A percentile compares a stretch with the other conserved stretches of the same genome.
These are phyloP conservation scores for Macaca nemestrina DNA, from an alignment of 2,113 vertebrate genomes.

Conservation along the genomic window DNA sequence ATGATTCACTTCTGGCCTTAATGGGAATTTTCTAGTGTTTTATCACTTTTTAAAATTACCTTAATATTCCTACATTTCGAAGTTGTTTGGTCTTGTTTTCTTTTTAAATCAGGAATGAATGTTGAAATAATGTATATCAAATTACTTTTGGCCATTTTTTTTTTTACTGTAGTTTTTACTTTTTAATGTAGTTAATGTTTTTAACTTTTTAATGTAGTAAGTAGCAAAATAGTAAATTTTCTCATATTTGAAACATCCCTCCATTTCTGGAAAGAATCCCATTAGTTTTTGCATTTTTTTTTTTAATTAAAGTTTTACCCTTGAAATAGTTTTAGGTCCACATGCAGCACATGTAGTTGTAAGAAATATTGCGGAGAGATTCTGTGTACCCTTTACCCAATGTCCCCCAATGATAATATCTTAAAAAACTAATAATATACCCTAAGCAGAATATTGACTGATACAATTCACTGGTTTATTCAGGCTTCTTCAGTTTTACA, in stretches of 20 bases:
- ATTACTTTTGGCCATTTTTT: neutral
- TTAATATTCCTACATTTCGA: constrained; percentile 15
- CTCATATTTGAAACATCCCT: neutral
- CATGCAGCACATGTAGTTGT: neutral
- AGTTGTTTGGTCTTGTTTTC: neutral
- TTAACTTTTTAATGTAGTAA: neutral
- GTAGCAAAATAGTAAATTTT: neutral
- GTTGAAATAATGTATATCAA: neutral
- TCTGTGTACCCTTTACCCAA: neutral
- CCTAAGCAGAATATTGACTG: neutral
- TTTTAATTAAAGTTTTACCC: neutral
- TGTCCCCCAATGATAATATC: neutral
- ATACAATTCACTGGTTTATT: neutral
- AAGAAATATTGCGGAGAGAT: neutral
- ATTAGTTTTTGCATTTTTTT: neutral
- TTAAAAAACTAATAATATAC: neutral
- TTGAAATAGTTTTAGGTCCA: neutral
- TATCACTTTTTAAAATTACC: neutral
- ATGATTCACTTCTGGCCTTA: neutral
- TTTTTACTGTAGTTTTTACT: neutral
- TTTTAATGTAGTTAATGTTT: neutral
- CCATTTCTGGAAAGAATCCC: neutral
- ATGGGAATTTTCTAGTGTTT: neutral
- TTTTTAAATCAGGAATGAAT: constrained; percentile 19
- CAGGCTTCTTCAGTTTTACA: neutral